phyloP scores from a whole-genome alignment of 2,113 vertebrate genomes.

The Anser cygnoides region DNA sequence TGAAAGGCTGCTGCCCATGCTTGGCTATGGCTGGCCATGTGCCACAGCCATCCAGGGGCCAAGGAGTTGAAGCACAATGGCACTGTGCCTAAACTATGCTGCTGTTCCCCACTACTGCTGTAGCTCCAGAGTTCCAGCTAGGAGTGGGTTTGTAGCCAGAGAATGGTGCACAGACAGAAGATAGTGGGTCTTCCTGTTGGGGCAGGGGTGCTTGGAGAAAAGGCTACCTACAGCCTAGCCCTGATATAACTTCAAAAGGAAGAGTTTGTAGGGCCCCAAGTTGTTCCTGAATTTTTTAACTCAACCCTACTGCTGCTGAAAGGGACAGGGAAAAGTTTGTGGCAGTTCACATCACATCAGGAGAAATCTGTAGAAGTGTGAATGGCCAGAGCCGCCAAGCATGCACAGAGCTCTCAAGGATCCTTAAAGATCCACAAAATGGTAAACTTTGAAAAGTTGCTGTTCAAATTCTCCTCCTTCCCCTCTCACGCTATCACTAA shows the following conservation, averaged over 20 bases:
- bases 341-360: background rate
- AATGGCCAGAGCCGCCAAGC: background rate
- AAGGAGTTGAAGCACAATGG: background rate
- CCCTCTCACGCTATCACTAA: background rate
- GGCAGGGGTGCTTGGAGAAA: background rate
- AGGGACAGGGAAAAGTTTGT: background rate
- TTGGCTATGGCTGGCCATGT: fast-evolving
- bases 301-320: background rate
- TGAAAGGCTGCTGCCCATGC: background rate
- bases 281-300: background rate
- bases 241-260: fast-evolving
- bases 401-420: background rate
- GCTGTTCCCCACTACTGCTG: background rate
- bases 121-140: background rate
- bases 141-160: background rate
- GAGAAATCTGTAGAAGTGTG: background rate
- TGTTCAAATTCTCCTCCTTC: background rate
- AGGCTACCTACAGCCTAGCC: fast-evolving
- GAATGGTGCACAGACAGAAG: background rate
- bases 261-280: background rate
- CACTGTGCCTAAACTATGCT: background rate
- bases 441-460: background rate
- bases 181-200: fast-evolving
- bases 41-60: background rate
- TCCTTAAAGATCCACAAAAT: background rate